Percentiles rank a stretch among this genome's conserved stretches.
Evolutionary conservation across 2,113 vertebrate genomes (phyloP).

Genomic region (Alexandromys fortis): DNA sequence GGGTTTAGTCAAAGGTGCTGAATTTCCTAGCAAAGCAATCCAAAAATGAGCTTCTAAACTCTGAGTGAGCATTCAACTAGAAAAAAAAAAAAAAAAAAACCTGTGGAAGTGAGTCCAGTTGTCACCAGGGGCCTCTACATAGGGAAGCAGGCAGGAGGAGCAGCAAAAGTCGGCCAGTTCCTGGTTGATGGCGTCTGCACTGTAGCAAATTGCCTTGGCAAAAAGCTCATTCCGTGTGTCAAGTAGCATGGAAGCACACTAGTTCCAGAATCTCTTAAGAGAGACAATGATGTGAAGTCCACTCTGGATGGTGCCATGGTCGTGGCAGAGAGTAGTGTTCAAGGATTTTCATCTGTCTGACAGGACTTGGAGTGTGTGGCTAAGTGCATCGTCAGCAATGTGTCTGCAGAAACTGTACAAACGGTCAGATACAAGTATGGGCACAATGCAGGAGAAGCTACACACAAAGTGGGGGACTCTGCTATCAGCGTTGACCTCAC

Average conservation of each 20-base stretch:
- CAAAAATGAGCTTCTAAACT: conserved; percentile 96
- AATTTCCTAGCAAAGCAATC: conserved; percentile 96
- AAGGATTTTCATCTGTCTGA: conserved; percentile 98
- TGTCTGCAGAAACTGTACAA: conserved; percentile 94
- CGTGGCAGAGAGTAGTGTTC: conserved; percentile 96
- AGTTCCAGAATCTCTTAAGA: conserved; percentile 97
- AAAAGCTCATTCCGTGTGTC: conserved; percentile 94
- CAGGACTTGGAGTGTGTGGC: conserved; percentile 95
- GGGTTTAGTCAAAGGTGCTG: conserved; percentile 97
- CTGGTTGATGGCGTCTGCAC: conserved; percentile 95
- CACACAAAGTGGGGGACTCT: conserved; percentile 94
- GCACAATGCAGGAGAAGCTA: conserved; percentile 92
- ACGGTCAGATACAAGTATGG: conserved; percentile 97
- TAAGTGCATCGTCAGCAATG: conserved; percentile 93
- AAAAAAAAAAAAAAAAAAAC: conserved; percentile 96
- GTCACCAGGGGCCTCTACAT: conserved; percentile 93
- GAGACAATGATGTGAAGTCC: conserved; percentile 95
- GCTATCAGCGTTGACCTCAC: conserved; percentile 95
- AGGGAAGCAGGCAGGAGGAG: conserved; percentile 96
- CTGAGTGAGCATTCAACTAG: conserved; percentile 95
- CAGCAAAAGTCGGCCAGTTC: conserved; percentile 98
- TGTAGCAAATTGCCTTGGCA: conserved; percentile 92
- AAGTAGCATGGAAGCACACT: conserved; percentile 97
- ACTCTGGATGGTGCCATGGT: conserved; percentile 96
- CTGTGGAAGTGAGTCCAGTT: conserved; percentile 92